phyloP scores from a whole-genome alignment of 2,888 invertebrate genomes.

The Tanypteryx hageni region DNA sequence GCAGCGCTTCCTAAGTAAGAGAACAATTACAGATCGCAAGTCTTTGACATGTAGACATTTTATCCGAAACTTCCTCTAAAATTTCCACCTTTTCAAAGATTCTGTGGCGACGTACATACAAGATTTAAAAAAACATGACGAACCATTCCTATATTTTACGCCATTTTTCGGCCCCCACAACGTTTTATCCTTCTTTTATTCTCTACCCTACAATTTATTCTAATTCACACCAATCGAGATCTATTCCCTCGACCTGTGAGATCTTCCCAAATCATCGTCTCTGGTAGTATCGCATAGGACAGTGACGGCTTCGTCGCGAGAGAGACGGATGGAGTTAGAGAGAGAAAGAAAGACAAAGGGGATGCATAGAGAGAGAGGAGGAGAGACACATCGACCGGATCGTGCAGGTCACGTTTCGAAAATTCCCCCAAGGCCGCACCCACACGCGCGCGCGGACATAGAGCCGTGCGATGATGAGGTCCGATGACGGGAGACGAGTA shows the following conservation, averaged over 20 bases:
- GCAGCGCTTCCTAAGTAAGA: too few relatives aligned
- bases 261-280: neutral
- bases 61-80: too few relatives aligned
- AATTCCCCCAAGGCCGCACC: slow-evolving; percentile 30
- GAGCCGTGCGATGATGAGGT: slow-evolving; percentile 30
- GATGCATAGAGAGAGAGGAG: too few relatives aligned
- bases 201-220: neutral
- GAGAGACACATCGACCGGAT: slow-evolving; percentile 7
- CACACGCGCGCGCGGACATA: neutral
- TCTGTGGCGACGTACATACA: too few relatives aligned
- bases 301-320: neutral
- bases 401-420: slow-evolving; percentile 36
- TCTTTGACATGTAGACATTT: too few relatives aligned
- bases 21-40: too few relatives aligned
- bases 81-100: too few relatives aligned
- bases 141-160: neutral
- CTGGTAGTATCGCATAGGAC: neutral
- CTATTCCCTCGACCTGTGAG: neutral
- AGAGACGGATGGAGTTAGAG: neutral
- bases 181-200: neutral
- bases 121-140: too few relatives aligned
- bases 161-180: neutral
- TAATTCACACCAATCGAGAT: neutral
- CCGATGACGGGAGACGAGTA: neutral
- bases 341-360: too few relatives aligned